phyloP scores from a whole-genome alignment of 1,140 invertebrate species.

The Caenorhabditis elegans region DNA sequence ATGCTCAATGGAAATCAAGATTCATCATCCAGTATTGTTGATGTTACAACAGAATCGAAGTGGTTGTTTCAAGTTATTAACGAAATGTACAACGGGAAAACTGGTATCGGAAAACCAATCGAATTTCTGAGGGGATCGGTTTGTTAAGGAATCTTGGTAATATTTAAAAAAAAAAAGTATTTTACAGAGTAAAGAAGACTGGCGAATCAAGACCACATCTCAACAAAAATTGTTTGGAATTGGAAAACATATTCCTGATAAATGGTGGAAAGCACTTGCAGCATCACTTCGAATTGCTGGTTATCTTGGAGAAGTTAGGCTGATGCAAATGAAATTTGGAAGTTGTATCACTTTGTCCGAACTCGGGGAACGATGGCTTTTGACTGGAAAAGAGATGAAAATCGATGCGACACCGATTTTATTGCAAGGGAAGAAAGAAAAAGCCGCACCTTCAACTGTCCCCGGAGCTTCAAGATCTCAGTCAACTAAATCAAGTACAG shows the following conservation, averaged over 20 bases:
- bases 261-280: constrained; percentile 9
- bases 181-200: background rate
- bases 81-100: constrained; percentile 7
- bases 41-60: background rate
- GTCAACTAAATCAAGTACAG: background rate
- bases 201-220: background rate
- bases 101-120: background rate
- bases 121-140: constrained; percentile 10
- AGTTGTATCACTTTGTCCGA: background rate
- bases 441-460: background rate
- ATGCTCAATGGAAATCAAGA: background rate
- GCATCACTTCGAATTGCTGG: background rate
- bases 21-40: background rate
- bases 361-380: background rate
- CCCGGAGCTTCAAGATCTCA: background rate
- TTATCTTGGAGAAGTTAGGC: constrained; percentile 9
- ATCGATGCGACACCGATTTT: background rate
- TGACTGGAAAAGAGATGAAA: constrained; percentile 15
- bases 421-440: background rate
- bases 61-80: background rate
- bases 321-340: background rate
- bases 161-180: background rate
- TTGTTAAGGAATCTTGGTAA: background rate
- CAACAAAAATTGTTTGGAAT: background rate
- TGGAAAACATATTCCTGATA: background rate